phyloP scores from a whole-genome alignment of 53 echinoderm and acorn worm species.

The Hippasteria phrygiana region DNA sequence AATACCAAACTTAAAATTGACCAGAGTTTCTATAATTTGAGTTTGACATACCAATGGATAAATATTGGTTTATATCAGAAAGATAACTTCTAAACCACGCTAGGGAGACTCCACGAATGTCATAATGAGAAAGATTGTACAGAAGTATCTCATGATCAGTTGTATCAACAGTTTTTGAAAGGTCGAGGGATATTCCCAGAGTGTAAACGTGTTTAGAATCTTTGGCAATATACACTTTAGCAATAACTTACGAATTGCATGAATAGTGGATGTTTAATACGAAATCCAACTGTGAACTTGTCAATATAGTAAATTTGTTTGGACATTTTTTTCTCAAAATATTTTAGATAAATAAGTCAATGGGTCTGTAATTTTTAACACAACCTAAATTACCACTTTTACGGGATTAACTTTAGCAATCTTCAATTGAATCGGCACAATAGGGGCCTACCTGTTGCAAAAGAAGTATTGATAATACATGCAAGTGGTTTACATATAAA shows the following conservation, averaged over 20 bases:
- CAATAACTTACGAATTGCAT: background rate
- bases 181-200: slow-evolving; percentile 1
- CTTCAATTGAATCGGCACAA: too few species aligned
- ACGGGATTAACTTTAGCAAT: too few species aligned
- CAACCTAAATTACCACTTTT: too few species aligned
- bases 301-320: background rate
- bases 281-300: background rate
- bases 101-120: slow-evolving; percentile 18
- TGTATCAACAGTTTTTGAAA: slow-evolving; percentile 4
- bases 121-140: slow-evolving; percentile 31
- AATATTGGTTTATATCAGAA: background rate
- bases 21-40: background rate
- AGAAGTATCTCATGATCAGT: slow-evolving; percentile 15
- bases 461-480: too few species aligned
- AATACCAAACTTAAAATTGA: background rate
- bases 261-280: background rate
- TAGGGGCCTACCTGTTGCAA: too few species aligned
- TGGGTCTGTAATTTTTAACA: too few species aligned
- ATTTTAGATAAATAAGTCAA: background rate
- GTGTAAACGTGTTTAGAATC: background rate
- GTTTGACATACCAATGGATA: background rate
- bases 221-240: background rate
- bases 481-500: too few species aligned
- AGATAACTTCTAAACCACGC: slow-evolving; percentile 38
- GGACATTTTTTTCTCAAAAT: background rate